Evolutionary conservation across 2,888 invertebrate species (phyloP).

Genomic region (Notodonta dromedarius): DNA sequence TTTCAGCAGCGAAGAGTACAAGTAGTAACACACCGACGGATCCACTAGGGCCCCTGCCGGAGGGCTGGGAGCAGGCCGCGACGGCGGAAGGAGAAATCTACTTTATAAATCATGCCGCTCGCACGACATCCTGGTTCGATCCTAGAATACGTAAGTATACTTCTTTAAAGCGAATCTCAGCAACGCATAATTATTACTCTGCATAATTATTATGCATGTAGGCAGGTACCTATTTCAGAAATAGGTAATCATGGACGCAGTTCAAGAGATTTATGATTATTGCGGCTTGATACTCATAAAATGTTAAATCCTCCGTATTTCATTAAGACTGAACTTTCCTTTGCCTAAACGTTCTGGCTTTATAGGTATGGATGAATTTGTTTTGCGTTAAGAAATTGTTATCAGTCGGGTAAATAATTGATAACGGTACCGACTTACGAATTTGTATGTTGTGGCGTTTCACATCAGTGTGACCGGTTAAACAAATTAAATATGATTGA

Average conservation of each 20-base stretch:
- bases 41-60: slow-evolving; percentile 91
- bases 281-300: no score
- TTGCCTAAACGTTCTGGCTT: no score
- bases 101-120: slow-evolving; percentile 96
- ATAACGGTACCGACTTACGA: no score
- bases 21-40: slow-evolving; percentile 80
- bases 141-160: slow-evolving; percentile 96
- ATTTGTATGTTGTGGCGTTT: no score
- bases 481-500: no score
- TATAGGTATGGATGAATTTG: no score
- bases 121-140: slow-evolving; percentile 99
- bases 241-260: slow-evolving; percentile 11
- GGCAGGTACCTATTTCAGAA: slow-evolving; percentile 5
- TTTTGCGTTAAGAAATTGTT: no score
- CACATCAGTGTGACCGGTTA: neutral
- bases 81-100: slow-evolving; percentile 94
- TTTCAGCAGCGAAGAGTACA: slow-evolving; percentile 84
- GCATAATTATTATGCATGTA: slow-evolving; percentile 17
- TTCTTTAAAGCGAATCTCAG: slow-evolving; percentile 35
- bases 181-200: slow-evolving; percentile 22
- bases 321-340: no score
- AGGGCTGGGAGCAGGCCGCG: slow-evolving; percentile 94
- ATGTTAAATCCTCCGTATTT: no score
- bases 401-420: no score
- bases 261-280: no score